Conservation (phyloP, 2,113 vertebrate genomes). For the Ibidorhyncha struthersii region DNA sequence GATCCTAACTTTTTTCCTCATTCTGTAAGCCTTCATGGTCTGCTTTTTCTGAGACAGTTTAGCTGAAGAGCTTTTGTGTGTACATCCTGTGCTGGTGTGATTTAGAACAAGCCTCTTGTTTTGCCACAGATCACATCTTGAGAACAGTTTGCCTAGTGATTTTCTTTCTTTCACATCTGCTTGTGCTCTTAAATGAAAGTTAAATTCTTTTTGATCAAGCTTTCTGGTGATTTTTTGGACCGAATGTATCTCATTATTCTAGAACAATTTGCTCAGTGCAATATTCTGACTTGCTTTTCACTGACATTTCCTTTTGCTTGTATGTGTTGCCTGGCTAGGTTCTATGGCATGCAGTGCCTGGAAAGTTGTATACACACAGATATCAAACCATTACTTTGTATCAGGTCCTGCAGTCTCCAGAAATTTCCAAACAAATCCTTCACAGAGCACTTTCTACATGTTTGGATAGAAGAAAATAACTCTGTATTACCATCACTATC, state of each 20-base stretch:
- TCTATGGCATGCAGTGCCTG: neutral
- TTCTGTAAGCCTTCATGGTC: neutral
- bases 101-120: neutral
- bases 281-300: constrained; percentile 8
- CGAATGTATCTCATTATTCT: neutral
- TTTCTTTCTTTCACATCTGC: neutral
- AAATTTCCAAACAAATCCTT: constrained; percentile 10
- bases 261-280: neutral
- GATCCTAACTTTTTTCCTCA: neutral
- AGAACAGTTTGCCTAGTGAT: neutral
- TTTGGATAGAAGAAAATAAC: neutral
- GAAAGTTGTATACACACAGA: neutral
- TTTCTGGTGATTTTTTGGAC: neutral
- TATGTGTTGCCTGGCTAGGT: neutral
- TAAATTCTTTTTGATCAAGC: neutral
- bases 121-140: neutral
- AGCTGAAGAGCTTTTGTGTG: neutral
- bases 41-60: neutral
- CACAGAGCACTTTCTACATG: neutral
- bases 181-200: neutral
- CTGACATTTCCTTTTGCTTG: constrained; percentile 27
- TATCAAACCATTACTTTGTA: constrained; percentile 13
- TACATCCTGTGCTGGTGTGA: neutral
- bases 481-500: neutral
- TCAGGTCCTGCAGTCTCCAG: neutral